These are phyloP conservation scores for Olivierus martensii DNA, from an alignment of 1,140 invertebrate genomes.

Conservation along the genomic window DNA sequence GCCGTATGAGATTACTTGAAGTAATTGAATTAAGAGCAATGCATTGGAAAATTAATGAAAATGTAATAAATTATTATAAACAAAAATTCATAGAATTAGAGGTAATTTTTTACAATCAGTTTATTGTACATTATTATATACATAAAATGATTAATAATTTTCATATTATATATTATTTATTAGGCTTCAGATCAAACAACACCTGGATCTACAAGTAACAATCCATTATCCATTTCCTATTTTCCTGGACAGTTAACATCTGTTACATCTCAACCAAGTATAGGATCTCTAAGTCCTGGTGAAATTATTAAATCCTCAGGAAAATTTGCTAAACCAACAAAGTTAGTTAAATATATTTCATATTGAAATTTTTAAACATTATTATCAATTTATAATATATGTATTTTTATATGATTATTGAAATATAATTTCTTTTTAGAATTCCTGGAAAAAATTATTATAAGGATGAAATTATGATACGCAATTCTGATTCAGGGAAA, in stretches of 20 bases:
- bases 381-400: too few relatives aligned
- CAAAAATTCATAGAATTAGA: conserved; percentile 57
- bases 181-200: too few relatives aligned
- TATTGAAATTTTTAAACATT: not conserved
- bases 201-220: too few relatives aligned
- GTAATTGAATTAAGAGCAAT: conserved; percentile 74
- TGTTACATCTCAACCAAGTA: conserved; percentile 1
- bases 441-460: conserved; percentile 77
- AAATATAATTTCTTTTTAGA: conserved; percentile 1
- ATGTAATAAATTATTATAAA: conserved; percentile 65
- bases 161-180: too few relatives aligned
- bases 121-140: too few relatives aligned
- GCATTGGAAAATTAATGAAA: conserved; percentile 64
- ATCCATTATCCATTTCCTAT: too few relatives aligned
- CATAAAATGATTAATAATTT: too few relatives aligned
- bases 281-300: conserved; percentile 27
- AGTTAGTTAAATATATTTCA: conserved; percentile 31
- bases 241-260: not conserved
- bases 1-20: conserved; percentile 68
- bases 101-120: conserved; percentile 32
- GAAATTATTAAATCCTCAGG: conserved; percentile 75
- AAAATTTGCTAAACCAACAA: conserved; percentile 72
- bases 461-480: conserved; percentile 84
- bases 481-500: conserved; percentile 88
- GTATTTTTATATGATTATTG: not conserved